Conservation (phyloP, 2,888 invertebrate genomes). For the Cryptocephalus moraei region DNA sequence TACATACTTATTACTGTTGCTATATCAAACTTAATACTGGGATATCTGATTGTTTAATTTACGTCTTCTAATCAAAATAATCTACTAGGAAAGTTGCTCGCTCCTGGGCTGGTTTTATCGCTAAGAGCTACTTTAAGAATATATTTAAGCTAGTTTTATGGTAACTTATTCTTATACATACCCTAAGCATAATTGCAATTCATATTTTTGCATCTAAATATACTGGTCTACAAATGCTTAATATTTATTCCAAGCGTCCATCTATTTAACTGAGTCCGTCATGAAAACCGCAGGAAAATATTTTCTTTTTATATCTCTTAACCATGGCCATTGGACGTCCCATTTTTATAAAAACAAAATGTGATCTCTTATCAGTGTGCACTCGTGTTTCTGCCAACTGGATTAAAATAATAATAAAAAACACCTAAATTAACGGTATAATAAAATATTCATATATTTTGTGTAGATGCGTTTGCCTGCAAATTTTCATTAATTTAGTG, state of each 20-base stretch:
- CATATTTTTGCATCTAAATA: conserved; percentile 11
- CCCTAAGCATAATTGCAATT: not conserved
- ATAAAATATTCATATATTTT: conserved; percentile 32
- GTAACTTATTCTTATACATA: not conserved
- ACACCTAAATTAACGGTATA: conserved; percentile 6
- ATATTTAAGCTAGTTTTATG: conserved; percentile 9
- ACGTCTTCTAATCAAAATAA: not conserved
- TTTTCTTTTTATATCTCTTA: conserved; percentile 12
- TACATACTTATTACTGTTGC: too few species aligned
- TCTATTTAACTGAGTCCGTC: conserved; percentile 29
- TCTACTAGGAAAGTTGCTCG: not conserved
- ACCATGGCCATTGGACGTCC: conserved; percentile 24
- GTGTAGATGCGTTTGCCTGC: conserved; percentile 39
- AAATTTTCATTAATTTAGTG: conserved; percentile 36
- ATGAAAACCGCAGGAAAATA: conserved; percentile 22
- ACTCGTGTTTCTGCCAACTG: conserved; percentile 26
- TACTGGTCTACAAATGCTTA: conserved; percentile 30
- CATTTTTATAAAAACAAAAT: conserved; percentile 23
- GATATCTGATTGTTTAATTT: too few species aligned
- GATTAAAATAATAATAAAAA: conserved; percentile 16
- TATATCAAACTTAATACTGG: too few species aligned
- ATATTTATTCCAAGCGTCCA: conserved; percentile 38
- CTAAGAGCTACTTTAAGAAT: conserved; percentile 5
- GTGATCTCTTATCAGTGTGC: conserved; percentile 30
- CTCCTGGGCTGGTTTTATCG: not conserved